A percentile compares a stretch with the other conserved stretches of the same genome.
Evolutionary conservation across 2,113 vertebrate species (phyloP).

Genomic region (Microcebus ravelobensis): DNA sequence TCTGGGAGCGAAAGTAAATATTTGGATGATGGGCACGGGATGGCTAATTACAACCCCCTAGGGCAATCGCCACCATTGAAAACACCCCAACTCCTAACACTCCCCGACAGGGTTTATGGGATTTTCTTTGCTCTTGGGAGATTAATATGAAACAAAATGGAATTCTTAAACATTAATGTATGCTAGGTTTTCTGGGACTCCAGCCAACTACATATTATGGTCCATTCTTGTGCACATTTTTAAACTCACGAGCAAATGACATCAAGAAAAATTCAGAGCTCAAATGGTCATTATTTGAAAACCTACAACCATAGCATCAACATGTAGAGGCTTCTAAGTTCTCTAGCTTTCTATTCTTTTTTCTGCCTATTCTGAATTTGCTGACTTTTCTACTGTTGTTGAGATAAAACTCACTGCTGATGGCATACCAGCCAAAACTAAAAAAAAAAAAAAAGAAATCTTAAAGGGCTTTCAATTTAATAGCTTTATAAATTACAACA

Average conservation of each 20-base stretch:
- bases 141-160: background rate
- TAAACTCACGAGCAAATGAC: background rate
- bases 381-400: background rate
- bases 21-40: background rate
- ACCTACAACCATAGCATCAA: background rate
- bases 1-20: background rate
- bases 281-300: background rate
- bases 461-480: background rate
- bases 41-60: background rate
- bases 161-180: background rate
- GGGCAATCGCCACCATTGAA: background rate
- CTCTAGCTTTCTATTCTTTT: background rate
- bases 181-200: background rate
- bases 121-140: background rate
- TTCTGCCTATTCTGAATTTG: background rate
- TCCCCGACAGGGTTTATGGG: background rate
- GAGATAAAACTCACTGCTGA: background rate
- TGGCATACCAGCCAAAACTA: background rate
- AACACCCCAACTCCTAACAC: background rate
- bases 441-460: background rate
- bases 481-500: background rate
- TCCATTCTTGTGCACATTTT: background rate
- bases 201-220: background rate
- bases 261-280: background rate
- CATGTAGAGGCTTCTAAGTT: background rate